These are phyloP conservation scores for Thereva unica DNA, from an alignment of 2,888 invertebrate species.

Conservation along the genomic window DNA sequence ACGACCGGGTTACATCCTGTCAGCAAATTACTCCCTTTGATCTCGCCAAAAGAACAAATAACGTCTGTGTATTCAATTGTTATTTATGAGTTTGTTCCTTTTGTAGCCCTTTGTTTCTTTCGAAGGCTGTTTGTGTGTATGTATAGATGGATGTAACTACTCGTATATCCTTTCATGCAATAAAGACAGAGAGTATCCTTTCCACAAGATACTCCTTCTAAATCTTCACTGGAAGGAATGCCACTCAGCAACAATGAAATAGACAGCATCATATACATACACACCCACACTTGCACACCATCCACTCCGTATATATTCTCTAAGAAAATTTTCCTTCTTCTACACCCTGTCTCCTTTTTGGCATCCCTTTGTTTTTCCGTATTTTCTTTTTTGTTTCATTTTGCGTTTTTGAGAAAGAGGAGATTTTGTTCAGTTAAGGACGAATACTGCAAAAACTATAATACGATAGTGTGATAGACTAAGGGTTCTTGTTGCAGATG, in stretches of 20 bases:
- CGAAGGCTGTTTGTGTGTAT: not conserved
- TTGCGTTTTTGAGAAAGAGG: not conserved
- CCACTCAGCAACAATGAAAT: constrained; percentile 23
- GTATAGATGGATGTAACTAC: not conserved
- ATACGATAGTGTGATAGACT: constrained; percentile 14
- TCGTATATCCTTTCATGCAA: not conserved
- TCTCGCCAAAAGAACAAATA: constrained; percentile 34
- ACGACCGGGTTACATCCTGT: constrained; percentile 22
- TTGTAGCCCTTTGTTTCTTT: constrained; percentile 4
- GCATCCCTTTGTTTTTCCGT: no score
- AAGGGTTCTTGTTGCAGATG: constrained; percentile 20
- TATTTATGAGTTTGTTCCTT: constrained; percentile 30
- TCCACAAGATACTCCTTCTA: not conserved
- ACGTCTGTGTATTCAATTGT: constrained; percentile 29
- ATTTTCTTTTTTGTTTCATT: no score
- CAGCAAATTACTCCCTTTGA: constrained; percentile 34
- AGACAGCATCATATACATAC: constrained; percentile 10
- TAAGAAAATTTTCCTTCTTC: constrained; percentile 24
- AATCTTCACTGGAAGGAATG: constrained; percentile 13
- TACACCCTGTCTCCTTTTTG: constrained; percentile 10
- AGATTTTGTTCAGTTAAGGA: constrained; percentile 17
- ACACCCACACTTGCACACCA: not conserved
- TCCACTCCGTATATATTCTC: not conserved
- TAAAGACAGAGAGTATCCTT: not conserved
- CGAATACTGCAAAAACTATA: constrained; percentile 12